phyloP scores from a whole-genome alignment of 2,113 vertebrate species.

The Salvelinus namaycush region DNA sequence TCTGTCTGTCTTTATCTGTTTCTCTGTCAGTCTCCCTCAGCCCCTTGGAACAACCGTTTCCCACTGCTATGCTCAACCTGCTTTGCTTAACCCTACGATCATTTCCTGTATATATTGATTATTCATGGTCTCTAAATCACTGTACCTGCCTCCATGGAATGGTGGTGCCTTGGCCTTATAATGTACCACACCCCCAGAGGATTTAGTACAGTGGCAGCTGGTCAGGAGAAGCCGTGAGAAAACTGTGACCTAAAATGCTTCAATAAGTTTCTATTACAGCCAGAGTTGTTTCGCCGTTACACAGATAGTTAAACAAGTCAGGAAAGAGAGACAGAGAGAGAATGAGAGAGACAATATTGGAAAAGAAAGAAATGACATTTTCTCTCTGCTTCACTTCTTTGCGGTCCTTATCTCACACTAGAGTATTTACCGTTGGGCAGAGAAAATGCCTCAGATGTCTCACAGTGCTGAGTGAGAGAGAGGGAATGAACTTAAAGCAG shows the following conservation, averaged over 20 bases:
- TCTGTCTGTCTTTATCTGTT: neutral
- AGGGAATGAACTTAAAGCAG: conserved; percentile 1
- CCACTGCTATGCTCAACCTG: neutral
- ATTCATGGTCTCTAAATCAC: neutral
- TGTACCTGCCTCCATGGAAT: neutral
- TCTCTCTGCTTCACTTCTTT: conserved; percentile 23
- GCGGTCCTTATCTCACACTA: neutral
- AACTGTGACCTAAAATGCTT: neutral
- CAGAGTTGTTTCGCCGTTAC: neutral
- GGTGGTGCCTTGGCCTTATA: neutral
- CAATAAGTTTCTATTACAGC: neutral
- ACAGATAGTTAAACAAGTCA: conserved; percentile 8
- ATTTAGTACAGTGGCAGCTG: neutral
- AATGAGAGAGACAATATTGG: conserved; percentile 20
- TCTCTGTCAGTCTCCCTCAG: neutral
- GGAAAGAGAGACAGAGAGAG: conserved; percentile 29
- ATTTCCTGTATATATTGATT: neutral
- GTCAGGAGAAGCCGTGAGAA: neutral
- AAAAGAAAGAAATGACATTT: conserved; percentile 42
- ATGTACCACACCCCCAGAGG: neutral
- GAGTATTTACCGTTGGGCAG: conserved; percentile 46
- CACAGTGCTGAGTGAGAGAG: conserved; percentile 34
- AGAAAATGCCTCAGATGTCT: conserved; percentile 40
- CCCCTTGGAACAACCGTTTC: neutral
- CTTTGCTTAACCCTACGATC: neutral